phyloP scores from a whole-genome alignment of 1,140 invertebrate species.

The Drosophila nebulosa region DNA sequence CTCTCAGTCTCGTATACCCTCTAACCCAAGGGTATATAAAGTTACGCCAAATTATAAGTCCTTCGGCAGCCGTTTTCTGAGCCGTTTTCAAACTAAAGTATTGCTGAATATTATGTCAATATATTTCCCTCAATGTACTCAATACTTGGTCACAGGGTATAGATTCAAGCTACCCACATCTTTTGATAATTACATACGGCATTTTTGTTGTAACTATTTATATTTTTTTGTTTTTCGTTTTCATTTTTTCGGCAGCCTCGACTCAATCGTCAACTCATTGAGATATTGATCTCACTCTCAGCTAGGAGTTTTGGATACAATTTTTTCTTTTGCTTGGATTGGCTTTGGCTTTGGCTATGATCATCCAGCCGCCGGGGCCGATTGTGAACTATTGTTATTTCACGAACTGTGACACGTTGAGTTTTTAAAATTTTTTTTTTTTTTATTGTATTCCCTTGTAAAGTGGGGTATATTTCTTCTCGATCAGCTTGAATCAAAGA shows the following conservation, averaged over 20 bases:
- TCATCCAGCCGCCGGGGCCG: conserved; percentile 66
- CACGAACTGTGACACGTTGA: conserved; percentile 79
- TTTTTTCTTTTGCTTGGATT: conserved; percentile 18
- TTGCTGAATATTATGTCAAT: no score
- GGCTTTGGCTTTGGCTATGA: conserved; percentile 35
- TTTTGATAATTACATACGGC: not conserved
- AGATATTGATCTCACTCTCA: conserved; percentile 66
- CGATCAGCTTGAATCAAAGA: no score
- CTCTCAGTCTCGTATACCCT: not conserved
- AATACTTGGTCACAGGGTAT: no score
- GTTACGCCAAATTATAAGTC: no score
- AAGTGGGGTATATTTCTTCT: conserved; percentile 9
- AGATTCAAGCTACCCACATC: no score
- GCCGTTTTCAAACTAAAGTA: no score
- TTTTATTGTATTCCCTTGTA: not conserved
- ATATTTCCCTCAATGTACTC: no score
- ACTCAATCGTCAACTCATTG: conserved; percentile 78
- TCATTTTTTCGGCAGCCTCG: conserved; percentile 57
- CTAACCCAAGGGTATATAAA: not conserved
- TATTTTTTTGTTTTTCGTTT: not conserved
- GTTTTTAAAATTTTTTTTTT: conserved; percentile 18
- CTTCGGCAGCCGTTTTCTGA: no score
- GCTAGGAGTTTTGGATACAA: conserved; percentile 11
- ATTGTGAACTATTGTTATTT: conserved; percentile 80
- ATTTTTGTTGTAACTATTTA: not conserved